A percentile compares a stretch with the other conserved stretches of the same genome.
phyloP scores from a whole-genome alignment of 2,888 invertebrate species.

The Pristionchus japonicus region DNA sequence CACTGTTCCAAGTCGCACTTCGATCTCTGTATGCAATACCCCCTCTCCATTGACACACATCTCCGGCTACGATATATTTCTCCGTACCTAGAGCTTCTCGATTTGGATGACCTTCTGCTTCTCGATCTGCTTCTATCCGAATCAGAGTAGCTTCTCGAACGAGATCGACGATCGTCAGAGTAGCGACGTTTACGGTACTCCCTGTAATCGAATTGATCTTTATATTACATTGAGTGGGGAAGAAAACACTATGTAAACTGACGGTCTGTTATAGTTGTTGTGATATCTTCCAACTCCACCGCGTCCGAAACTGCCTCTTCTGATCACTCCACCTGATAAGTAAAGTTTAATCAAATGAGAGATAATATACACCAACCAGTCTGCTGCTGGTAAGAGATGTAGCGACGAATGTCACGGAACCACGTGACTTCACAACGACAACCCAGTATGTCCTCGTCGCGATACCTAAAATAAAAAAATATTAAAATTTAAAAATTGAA shows the following conservation, averaged over 20 bases:
- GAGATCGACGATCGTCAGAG: slow-evolving; percentile 43
- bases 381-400: slow-evolving; percentile 51
- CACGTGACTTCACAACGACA: slow-evolving; percentile 66
- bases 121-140: slow-evolving; percentile 33
- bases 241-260: slow-evolving; percentile 11
- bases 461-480: slow-evolving; percentile 58
- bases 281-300: not conserved
- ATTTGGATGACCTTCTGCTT: slow-evolving; percentile 37
- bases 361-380: not conserved
- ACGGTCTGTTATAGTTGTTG: not conserved
- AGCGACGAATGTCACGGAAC: slow-evolving; percentile 73
- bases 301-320: slow-evolving; percentile 4
- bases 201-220: not conserved
- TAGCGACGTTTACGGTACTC: slow-evolving; percentile 38
- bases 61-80: not conserved
- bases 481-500: not conserved
- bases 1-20: slow-evolving; percentile 41
- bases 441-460: slow-evolving; percentile 64
- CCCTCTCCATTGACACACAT: not conserved
- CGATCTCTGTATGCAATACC: slow-evolving; percentile 22
- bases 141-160: slow-evolving; percentile 5
- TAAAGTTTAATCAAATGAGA: not conserved
- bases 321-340: not conserved
- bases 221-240: no score
- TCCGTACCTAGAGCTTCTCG: slow-evolving; percentile 36